Evolutionary conservation across 37 sponge, comb jelly and placozoan genomes (phyloP), one percentile per base, ranked within the genome.

Genomic region (Spongia lamella): DNA sequence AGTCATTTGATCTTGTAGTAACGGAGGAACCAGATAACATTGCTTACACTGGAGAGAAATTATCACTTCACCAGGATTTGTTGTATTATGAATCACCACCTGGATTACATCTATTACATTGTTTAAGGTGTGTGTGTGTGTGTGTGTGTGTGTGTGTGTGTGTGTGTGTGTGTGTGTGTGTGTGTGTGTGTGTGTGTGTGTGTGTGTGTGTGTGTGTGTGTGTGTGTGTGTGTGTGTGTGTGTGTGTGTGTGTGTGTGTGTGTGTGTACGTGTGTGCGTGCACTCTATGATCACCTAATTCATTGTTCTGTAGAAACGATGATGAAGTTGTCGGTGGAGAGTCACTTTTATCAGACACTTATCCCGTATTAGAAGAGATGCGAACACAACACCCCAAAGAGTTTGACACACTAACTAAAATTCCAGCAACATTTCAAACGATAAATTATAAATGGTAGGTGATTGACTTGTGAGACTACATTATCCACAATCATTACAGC

Each of bases 341-440:
- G 63, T 78, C 79, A 26, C 33, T 71, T 1, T 38, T 90, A n/a
- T 33, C 85, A 22, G 91, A 90, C 58, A 24, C 60, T 2, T 72
- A 64, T 31, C 70, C 80, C 26, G 86, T 81, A 2, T 60, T 85
- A 1, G 72, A 85, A n/a, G 86, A 85, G 22, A 38, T 90, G 62
- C 58, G 72, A 77, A 38, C 3, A 9, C 51, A 38, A 1, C 52
- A 73, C 54, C 86, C 86, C 15, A 16, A 66, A 43, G 66, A 85
- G 34, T 90, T 85, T 72, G 34, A 56, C 14, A 77, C 75, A 3
- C 82, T 90, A 17, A 59, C 83, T 7, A 69, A 56, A 32, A 56
- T 85, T 1, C 91, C 91, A 15, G 87, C 86, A 33, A 90, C 91
- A 3, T 85, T 85, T 63, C 91, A 90, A 52, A 85, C 67, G 38